Base-by-base conservation (phyloP, 2,113 vertebrate species). In the Egretta garzetta region DNA sequence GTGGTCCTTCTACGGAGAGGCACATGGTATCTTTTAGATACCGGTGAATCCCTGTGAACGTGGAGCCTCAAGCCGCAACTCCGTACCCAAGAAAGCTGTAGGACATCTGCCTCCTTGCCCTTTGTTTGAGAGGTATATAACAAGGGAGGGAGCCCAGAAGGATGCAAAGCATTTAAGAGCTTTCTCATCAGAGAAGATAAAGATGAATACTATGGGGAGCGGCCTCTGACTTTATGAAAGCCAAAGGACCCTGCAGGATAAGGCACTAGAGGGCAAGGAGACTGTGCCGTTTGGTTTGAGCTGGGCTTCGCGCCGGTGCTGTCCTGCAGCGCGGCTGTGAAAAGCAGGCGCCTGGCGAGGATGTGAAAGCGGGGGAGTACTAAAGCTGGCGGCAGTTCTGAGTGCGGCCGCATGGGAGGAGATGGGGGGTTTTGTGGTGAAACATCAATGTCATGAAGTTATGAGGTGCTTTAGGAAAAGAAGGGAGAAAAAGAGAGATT, bases 41-140 rank as follows among this genome's bases (percentile, higher is more conserved):
- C 3, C 10, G 35, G 35, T 35, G 90, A 63, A 67, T 55, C 56
- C 11, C 0, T 11, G 30, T 47, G 74, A n/a, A 50, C 0, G 0
- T 39, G 35, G 19, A 55, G 37, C 49, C 62, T 56, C 15, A 12
- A 24, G 23, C 32, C 3, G 8, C 19, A 62, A 0, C n/a, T 84
- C 22, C 13, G 37, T 33, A 80, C 41, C 17, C 1, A 59, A 15
- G 80, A 45, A 58, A 68, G 27, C 53, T 17, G 23, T 32, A 50
- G 47, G 21, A 27, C 10, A 27, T 88, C 41, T 88, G 14, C 28
- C 63, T 91, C 26, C 39, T 70, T 66, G 26, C 24, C 10, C 13
- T 70, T 58, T 77, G 14, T 23, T 37, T 45, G 27, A 63, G 60
- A 75, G 28, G 10, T 12, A 2, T 5, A 14, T 41, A 45, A 30